phyloP scores from a whole-genome alignment of 2,888 invertebrate genomes.

The Podabrus alpinus region DNA sequence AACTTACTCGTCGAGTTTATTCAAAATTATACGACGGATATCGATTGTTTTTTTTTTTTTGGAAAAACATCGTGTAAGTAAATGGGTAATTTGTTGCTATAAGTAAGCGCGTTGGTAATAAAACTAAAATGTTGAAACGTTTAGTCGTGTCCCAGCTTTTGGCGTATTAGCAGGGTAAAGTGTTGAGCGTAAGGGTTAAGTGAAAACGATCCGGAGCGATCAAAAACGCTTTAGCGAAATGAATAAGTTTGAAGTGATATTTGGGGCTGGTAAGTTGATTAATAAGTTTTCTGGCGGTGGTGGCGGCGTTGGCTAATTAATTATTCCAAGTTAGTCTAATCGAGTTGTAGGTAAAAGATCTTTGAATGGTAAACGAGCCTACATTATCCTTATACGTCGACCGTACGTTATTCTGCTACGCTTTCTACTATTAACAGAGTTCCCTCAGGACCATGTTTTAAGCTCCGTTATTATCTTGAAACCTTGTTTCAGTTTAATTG shows the following conservation, averaged over 20 bases:
- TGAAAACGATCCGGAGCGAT: background rate
- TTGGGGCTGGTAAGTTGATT: constrained; percentile 19
- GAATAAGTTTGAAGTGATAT: background rate
- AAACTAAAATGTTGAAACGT: background rate
- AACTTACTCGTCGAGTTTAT: background rate
- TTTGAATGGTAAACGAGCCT: constrained; percentile 25
- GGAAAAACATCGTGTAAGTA: background rate
- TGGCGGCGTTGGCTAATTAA: constrained; percentile 14
- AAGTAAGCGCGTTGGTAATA: background rate
- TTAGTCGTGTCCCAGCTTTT: background rate
- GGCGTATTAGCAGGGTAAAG: background rate
- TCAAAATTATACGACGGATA: background rate
- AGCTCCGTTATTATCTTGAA: constrained; percentile 36
- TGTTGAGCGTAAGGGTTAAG: background rate
- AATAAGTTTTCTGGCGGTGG: constrained; percentile 17
- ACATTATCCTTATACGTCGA: constrained; percentile 26
- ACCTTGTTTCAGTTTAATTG: constrained; percentile 38
- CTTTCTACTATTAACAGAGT: constrained; percentile 31
- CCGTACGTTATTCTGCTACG: constrained; percentile 28
- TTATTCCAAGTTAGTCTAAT: constrained; percentile 23
- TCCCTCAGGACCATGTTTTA: constrained; percentile 33
- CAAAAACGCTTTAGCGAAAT: background rate
- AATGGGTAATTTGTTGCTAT: background rate
- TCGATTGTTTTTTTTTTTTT: background rate
- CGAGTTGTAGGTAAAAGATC: constrained; percentile 25